Base-by-base conservation (phyloP, 2,888 invertebrate species). In the Cosmia pyralina region DNA sequence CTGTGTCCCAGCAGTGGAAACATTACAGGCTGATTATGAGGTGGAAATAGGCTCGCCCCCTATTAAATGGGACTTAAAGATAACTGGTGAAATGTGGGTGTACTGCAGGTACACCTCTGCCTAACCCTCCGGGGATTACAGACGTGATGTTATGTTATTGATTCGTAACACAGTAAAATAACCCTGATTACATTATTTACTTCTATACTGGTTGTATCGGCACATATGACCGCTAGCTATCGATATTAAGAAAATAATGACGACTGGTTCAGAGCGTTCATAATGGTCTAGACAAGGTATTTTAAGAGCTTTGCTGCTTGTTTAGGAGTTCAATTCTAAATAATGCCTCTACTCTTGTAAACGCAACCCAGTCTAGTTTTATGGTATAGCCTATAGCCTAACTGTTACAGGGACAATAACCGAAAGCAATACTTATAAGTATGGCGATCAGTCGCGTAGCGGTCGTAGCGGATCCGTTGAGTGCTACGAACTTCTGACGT, bases 401-500 rank as follows among this genome's bases (percentile, higher is more conserved):
- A 34, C 7, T 55, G 13, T 67, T 68, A n/a, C 17, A 58, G 15
- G 69, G 17, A 77, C 34, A 58, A 50, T 34, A 52, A 34, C 19
- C 8, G 34, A 66, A 22, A 50, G 15, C 34, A 22, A 58, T 50
- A 48, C 10, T 4, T 50, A 62, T 1, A 13, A 48, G 34, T 66
- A 58, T 11, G 22, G 8, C 22, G 17, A 63, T 2, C 48, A 65
- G 50, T 55, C 15, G 44, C 52, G 65, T 71, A 77, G 46, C 60
- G 34, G 44, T 38, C 65, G 65, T 77, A 77, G 46, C 22, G 5
- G 34, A 53, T 60, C 28, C 15, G 52, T 48, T 59, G 55, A 41
- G 22, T 71, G 71, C 77, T 77, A 77, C 77, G 71, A 71, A 48
- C 38, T 57, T 44, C 8, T 70, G n/a, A 50, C 34, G 53, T 75